phyloP scores from a whole-genome alignment of 2,797 vertebrate species.

The Miichthys miiuy region DNA sequence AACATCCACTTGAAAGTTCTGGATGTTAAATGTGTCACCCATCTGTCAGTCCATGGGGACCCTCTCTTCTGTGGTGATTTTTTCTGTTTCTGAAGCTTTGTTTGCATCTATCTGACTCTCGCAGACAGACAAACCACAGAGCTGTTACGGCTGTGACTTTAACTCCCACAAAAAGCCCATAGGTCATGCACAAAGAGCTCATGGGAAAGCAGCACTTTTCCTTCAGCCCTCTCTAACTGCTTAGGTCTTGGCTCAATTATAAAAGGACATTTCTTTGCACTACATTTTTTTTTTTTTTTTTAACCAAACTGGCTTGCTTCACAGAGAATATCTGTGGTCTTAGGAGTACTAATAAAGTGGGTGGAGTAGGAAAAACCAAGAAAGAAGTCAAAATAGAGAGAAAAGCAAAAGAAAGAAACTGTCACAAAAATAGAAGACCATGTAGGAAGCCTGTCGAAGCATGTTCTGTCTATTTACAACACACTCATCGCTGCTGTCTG shows the following conservation, averaged over 20 bases:
- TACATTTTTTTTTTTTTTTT: constrained; percentile 42
- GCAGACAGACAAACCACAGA: constrained; percentile 61
- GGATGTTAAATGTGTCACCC: constrained; percentile 51
- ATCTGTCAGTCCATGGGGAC: constrained; percentile 34
- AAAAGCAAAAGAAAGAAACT: constrained; percentile 45
- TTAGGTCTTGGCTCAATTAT: constrained; percentile 47
- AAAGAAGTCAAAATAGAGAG: constrained; percentile 38
- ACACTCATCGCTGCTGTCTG: constrained; percentile 61
- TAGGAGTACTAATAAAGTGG: constrained; percentile 48
- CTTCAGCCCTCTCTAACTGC: constrained; percentile 23
- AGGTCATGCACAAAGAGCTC: constrained; percentile 53
- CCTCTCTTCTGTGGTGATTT: constrained; percentile 49
- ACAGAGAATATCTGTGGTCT: constrained; percentile 63
- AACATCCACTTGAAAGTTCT: constrained; percentile 38
- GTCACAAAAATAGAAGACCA: constrained; percentile 49
- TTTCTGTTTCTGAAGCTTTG: constrained; percentile 58
- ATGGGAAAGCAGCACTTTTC: constrained; percentile 57
- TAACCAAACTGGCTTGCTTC: constrained; percentile 39
- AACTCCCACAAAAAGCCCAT: constrained; percentile 53
- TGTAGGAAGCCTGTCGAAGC: constrained; percentile 65
- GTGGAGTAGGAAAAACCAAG: constrained; percentile 40
- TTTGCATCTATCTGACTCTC: constrained; percentile 45
- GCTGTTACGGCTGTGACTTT: constrained; percentile 46
- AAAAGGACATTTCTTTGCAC: constrained; percentile 46
- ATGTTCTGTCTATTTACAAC: constrained; percentile 74